phyloP scores from a whole-genome alignment of 2,888 invertebrate species.

The Busseola fusca region DNA sequence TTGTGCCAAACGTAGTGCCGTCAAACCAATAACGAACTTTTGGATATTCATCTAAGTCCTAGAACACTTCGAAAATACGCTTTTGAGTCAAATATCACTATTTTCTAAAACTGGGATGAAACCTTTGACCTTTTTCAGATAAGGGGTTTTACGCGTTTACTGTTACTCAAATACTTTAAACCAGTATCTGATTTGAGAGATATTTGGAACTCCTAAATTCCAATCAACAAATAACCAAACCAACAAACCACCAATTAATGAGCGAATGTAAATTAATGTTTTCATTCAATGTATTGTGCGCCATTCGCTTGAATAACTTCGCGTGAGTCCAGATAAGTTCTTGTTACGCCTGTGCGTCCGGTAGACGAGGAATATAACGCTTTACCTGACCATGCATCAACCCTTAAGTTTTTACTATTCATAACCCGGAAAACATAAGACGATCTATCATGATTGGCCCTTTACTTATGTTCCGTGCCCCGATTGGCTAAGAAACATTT shows the following conservation, averaged over 20 bases:
- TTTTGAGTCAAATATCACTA: background rate
- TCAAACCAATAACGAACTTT: slow-evolving; percentile 3
- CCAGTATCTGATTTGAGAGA: too few relatives aligned
- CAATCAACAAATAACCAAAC: background rate
- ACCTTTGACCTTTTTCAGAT: background rate
- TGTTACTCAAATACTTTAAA: background rate
- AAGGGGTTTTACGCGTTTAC: background rate
- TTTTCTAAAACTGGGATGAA: background rate
- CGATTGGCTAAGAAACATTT: slow-evolving; percentile 25
- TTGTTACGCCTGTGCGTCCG: background rate
- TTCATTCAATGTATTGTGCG: background rate
- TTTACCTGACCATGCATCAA: background rate
- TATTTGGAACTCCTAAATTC: background rate
- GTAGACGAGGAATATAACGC: background rate
- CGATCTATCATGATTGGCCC: slow-evolving; percentile 41
- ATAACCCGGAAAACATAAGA: slow-evolving; percentile 21
- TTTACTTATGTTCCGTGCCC: background rate
- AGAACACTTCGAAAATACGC: background rate
- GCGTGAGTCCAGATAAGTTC: background rate
- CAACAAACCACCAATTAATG: too few relatives aligned
- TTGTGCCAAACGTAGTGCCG: background rate
- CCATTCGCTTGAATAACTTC: background rate
- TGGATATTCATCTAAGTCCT: background rate
- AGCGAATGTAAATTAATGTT: background rate
- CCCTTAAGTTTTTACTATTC: slow-evolving; percentile 22